These are phyloP conservation scores for Agrilus mali DNA, from an alignment of 2,888 invertebrate species.

Conservation along the genomic window DNA sequence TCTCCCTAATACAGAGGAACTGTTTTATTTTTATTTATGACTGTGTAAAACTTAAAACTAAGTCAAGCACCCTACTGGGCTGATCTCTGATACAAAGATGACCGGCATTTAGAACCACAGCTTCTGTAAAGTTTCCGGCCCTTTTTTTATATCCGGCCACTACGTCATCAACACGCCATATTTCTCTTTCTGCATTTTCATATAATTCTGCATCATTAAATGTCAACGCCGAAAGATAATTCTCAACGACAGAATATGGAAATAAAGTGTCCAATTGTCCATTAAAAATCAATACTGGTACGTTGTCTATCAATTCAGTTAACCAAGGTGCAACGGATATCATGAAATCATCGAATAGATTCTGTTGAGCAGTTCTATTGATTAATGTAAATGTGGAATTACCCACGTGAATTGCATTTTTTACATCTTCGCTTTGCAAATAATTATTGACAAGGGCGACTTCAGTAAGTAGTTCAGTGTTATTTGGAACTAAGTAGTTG, in stretches of 20 bases:
- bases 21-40: no score
- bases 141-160: no score
- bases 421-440: neutral
- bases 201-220: no score
- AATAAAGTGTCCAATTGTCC: slow-evolving; percentile 88
- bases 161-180: no score
- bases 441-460: slow-evolving; percentile 16
- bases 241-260: slow-evolving; percentile 49
- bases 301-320: slow-evolving; percentile 50
- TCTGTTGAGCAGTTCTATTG: slow-evolving; percentile 48
- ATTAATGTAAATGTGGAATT: slow-evolving; percentile 2
- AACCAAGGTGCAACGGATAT: slow-evolving; percentile 65
- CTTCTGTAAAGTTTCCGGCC: no score
- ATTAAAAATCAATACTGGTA: slow-evolving; percentile 71
- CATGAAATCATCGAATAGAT: slow-evolving; percentile 67
- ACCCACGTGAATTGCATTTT: slow-evolving; percentile 7
- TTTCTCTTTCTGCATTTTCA: no score
- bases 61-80: no score
- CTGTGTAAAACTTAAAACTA: no score
- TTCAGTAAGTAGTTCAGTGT: neutral
- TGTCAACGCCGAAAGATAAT: no score
- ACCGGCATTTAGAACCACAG: no score
- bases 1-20: no score
- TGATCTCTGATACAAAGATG: no score
- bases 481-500: slow-evolving; percentile 14